Evolutionary conservation across 2,113 vertebrate species (phyloP), one percentile per base, ranked within the genome.

Genomic region (Pyrgilauda ruficollis): DNA sequence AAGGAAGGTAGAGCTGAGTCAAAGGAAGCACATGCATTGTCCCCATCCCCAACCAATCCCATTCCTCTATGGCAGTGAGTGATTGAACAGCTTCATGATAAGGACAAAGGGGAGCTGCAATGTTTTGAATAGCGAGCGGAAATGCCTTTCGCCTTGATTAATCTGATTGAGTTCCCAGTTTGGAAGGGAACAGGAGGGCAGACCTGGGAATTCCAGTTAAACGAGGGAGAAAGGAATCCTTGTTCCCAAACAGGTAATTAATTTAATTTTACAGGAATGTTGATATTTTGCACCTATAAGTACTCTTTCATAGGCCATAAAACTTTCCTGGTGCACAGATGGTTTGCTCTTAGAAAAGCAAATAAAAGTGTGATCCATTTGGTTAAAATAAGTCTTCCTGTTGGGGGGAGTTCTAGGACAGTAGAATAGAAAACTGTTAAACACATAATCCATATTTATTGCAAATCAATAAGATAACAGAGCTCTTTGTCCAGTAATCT

Each of bases 101-200:
- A 94, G 89, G 93, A 94, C 93, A 84, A 80, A 93, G 77, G 77
- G 79, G 87, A 93, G 77, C 11, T 80, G 62, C 73, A 76, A 0
- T 93, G 92, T 94, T 97, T 94, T 76, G 93, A 96, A 43, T 72
- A 84, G 76, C 10, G 22, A 75, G 80, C 27, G 26, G 96, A 97
- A 97, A 97, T 97, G 73, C 83, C 96, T 55, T 92, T 88, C n/a
- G 41, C 92, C 64, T 85, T 94, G 92, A 96, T 97, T 94, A 93
- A 95, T 93, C 94, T 94, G 89, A 82, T 89, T 7, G 58, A 90
- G 78, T 72, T 94, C 85, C 79, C 83, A 72, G 74, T 62, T 93
- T 85, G 0, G 4, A 92, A 94, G 81, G 74, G 66, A 95, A 89
- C 77, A 69, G 74, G 31, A 93, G 46, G 74, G 70, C 66, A 95